These are phyloP conservation scores for Nothocercus julius DNA, from an alignment of 2,113 vertebrate species.

Conservation along the genomic window DNA sequence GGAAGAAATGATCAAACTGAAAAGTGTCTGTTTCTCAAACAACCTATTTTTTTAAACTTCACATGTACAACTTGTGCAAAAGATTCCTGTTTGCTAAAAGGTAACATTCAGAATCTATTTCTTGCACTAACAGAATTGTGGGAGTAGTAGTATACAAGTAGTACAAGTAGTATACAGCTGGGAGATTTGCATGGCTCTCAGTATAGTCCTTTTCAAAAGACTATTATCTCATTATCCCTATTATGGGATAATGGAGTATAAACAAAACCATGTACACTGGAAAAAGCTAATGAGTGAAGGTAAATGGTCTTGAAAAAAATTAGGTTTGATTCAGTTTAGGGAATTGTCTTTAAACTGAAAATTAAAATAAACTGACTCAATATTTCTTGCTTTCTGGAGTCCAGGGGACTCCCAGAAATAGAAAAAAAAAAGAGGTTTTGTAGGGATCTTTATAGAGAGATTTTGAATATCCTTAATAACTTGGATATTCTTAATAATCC, in stretches of 20 bases:
- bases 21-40: background rate
- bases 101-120: background rate
- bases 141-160: no score
- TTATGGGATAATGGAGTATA: background rate
- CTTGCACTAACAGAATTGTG: background rate
- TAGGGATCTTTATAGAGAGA: background rate
- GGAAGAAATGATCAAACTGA: background rate
- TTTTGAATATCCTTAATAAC: background rate
- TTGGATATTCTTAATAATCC: background rate
- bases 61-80: background rate
- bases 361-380: background rate
- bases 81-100: background rate
- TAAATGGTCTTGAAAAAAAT: background rate
- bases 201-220: background rate
- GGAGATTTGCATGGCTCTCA: background rate
- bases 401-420: background rate
- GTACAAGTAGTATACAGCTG: background rate
- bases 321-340: background rate
- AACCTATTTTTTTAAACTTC: background rate
- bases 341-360: background rate
- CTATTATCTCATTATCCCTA: background rate
- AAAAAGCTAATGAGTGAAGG: background rate
- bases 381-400: background rate
- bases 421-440: background rate
- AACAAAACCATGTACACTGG: background rate